Base-by-base conservation (phyloP, 2,888 invertebrate species). In the Leucophenga montana region DNA sequence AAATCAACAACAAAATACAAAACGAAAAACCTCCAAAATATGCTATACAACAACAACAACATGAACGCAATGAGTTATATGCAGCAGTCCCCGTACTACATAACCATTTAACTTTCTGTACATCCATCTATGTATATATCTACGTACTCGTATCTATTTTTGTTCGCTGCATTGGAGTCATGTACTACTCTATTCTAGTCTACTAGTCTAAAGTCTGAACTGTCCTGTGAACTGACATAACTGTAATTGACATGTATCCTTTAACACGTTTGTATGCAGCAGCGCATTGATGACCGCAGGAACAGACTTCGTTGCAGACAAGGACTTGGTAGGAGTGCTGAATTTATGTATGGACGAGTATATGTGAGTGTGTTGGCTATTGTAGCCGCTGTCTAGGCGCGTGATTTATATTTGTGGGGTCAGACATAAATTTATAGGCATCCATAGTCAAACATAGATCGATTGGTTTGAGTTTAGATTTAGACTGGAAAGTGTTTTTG, bases 211-310 rank as follows among this genome's bases (percentile, higher is more conserved):
- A 6, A 16, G n/a, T 18, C 54, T 33, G 39, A n/a, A 31, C 16
- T 33, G 18, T 20, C 20, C 18, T 16, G 61, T 39, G 44, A 18
- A 33, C 61, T 61, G 61, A 44, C 39, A 61, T 61, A 61, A 61
- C 61, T 61, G 61, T 61, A 61, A 61, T 61, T 61, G 61, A 61
- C 44, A 39, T 61, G 61, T 61, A 61, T 61, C 61, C 61, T 61
- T 61, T 61, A 39, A 61, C 61, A 61, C 61, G 61, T 27, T n/a
- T 39, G 18, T 39, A 61, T 44, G 59, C 39, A 59, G 27, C 27
- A 27, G 39, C 39, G 27, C 39, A 39, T 39, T 39, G 39, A 39
- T 39, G 39, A 39, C 39, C 39, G 39, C 39, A 39, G 39, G 11
- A 39, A 39, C 39, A 39, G 39, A 39, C 39, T 39, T 3, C 39